Conservation (phyloP, 2,797 vertebrate genomes). For the Eospalax fontanierii region DNA sequence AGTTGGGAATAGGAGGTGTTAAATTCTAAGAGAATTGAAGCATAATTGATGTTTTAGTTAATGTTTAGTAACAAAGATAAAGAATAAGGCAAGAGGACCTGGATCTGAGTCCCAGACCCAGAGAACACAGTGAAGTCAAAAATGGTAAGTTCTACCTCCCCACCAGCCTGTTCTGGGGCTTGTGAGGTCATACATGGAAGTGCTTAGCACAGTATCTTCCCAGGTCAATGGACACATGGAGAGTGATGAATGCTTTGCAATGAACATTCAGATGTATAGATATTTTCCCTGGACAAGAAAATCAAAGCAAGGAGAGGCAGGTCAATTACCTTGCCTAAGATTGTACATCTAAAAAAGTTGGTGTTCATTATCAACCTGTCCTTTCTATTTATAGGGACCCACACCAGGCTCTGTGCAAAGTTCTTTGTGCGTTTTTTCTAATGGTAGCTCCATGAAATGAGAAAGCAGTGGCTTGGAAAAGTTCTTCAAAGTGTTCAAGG, state of each 20-base stretch:
- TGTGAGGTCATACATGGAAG: background rate
- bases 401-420: background rate
- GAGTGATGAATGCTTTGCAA: background rate
- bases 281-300: slow-evolving; percentile 1
- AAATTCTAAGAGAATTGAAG: background rate
- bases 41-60: background rate
- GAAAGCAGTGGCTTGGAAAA: background rate
- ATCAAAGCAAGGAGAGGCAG: background rate
- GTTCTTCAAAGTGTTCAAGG: background rate
- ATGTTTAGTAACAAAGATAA: background rate
- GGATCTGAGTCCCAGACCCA: background rate
- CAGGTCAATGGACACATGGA: background rate
- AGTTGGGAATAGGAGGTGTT: background rate
- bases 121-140: background rate
- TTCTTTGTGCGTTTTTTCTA: background rate
- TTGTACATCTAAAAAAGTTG: background rate
- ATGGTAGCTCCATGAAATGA: background rate
- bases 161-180: background rate
- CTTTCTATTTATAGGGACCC: background rate
- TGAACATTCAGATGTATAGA: background rate
- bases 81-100: background rate
- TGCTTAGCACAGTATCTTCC: background rate
- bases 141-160: background rate
- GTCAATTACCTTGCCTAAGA: background rate
- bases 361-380: background rate